Evolutionary conservation across 2,888 invertebrate genomes (phyloP), one percentile per base, ranked within the genome.

Genomic region (Unio pictorum): DNA sequence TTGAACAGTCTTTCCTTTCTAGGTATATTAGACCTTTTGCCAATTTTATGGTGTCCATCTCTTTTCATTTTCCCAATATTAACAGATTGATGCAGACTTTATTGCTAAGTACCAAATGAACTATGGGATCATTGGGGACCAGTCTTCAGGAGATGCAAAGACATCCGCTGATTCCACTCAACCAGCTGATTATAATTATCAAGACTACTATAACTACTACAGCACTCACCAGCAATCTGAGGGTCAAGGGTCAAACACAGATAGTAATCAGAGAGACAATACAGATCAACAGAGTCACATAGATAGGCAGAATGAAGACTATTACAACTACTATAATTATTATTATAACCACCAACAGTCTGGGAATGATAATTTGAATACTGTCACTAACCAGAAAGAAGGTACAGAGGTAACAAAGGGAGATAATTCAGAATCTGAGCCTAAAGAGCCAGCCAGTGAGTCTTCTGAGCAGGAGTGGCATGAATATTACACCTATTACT

Each of bases 71-170:
- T 45, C 45, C 15, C 8, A 45, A 45, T 45, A 45, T 45, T 45
- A 45, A 45, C 87, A 93, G 92, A 93, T 99, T 74, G 96, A 98
- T 91, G 97, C 97, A 85, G 96, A 99, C 84, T 99, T 99, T 87
- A 93, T 99, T 91, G 99, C 98, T 0, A 93, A 93, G 69, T 99
- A 99, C 91, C 98, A 99, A 91, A 95, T 98, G 93, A 96, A 93
- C 86, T 99, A 99, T 91, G 91, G 91, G 8, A 56, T 64, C 28
- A 64, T 67, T 20, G 15, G 61, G 8, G 66, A 60, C 4, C 63
- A 54, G 28, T 30, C 61, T 34, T 62, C 62, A 23, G 72, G 69
- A 5, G 20, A 34, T 17, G 70, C 64, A 45, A 69, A 67, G 26
- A 57, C 67, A 45, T 45, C 45, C 1, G 15, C 45, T 45, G 45